Evolutionary conservation across 2,113 vertebrate genomes (phyloP).

Genomic region (Probosciger aterrimus): DNA sequence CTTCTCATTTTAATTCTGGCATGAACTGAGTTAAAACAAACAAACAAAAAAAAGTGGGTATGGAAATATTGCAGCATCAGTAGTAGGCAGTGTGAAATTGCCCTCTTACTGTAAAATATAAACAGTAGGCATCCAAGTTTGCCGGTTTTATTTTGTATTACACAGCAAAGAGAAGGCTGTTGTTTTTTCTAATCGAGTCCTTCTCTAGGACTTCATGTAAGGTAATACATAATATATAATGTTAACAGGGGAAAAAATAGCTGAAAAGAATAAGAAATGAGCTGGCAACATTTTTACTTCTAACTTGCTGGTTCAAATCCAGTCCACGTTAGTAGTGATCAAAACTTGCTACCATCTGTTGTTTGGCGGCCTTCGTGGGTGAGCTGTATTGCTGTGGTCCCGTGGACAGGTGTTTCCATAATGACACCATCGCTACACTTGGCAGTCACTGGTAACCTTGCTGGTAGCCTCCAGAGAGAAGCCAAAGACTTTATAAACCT

Average conservation of each 20-base stretch:
- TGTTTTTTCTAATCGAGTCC: not conserved
- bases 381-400: not conserved
- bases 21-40: not conserved
- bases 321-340: not conserved
- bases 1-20: not conserved
- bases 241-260: not conserved
- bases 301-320: not conserved
- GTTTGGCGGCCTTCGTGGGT: not conserved
- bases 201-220: not conserved
- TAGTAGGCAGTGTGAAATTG: slow-evolving; percentile 51
- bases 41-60: not conserved
- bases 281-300: slow-evolving; percentile 7
- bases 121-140: slow-evolving; percentile 29
- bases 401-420: not conserved
- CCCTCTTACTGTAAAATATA: slow-evolving; percentile 7
- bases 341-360: slow-evolving; percentile 22
- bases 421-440: not conserved
- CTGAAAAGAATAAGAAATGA: not conserved
- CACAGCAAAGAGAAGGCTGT: not conserved
- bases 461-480: not conserved
- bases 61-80: slow-evolving; percentile 29
- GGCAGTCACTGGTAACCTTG: not conserved
- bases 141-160: not conserved
- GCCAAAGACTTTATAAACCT: not conserved
- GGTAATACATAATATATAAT: not conserved